Evolutionary conservation across 2,113 vertebrate species (phyloP), one percentile per base, ranked within the genome.

Genomic region (Cathartes aura): DNA sequence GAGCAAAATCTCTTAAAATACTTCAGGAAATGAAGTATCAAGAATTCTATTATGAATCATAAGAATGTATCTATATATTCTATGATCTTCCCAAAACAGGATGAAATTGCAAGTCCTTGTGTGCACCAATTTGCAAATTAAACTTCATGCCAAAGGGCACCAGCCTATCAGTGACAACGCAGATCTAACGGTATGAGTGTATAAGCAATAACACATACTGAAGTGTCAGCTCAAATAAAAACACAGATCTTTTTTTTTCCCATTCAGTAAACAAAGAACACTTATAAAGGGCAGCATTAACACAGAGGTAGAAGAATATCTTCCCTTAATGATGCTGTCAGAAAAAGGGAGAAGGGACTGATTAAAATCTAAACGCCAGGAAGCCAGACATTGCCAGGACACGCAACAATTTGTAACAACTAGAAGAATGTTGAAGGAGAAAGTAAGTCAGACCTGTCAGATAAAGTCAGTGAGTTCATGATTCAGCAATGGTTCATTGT

Each of bases 341-440:
- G 50, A 50, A 91, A 79, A 48, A 84, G 43, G 82, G 53, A 88
- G 66, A 88, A 43, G 58, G 42, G 20, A n/a, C 79, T 38, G 93
- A 93, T 89, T 94, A 91, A 90, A 95, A 95, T 70, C 70, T 68
- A 36, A 91, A 72, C 6, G 2, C 29, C 50, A 66, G 82, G 40
- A 88, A 71, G 29, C 17, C 53, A 88, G 60, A 71, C 79, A 10
- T 81, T 82, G 29, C 72, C 58, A 72, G 67, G 70, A 91, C 91
- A 62, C 18, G n/a, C 34, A 97, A 75, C 45, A 53, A 95, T 92
- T 96, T 96, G 91, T 91, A 93, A 48, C 64, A 93, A 79, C 47
- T 23, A 59, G 52, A 29, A 63, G 73, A 79, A 89, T 67, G 87
- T 26, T 56, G 83, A 68, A 87, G 72, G 52, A 88, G 82, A 93